Conservation (phyloP, 2,797 vertebrate genomes). For the Scomberomorus guttatus region DNA sequence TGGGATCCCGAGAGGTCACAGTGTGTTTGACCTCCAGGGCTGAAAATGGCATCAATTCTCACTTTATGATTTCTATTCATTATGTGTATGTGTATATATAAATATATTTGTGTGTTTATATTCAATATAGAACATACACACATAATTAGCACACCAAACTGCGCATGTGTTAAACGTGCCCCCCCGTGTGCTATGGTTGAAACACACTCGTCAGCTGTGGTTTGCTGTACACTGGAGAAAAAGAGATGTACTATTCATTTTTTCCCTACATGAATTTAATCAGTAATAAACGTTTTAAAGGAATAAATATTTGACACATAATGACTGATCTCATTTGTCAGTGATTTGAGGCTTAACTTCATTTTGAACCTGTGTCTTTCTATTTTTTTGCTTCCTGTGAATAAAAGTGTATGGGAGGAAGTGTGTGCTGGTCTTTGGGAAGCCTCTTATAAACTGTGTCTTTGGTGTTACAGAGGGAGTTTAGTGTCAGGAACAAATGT, state of each 20-base stretch:
- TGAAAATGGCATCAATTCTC: constrained; percentile 64
- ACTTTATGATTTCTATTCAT: constrained; percentile 74
- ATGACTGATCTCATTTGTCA: constrained; percentile 68
- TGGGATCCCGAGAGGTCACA: constrained; percentile 44
- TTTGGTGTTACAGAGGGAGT: not conserved
- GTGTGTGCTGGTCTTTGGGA: constrained; percentile 40
- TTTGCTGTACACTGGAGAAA: constrained; percentile 89
- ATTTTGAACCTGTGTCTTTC: constrained; percentile 55
- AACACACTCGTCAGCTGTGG: constrained; percentile 84
- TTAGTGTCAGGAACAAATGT: not conserved
- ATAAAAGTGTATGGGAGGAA: constrained; percentile 63
- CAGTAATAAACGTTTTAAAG: constrained; percentile 88
- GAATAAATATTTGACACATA: constrained; percentile 85
- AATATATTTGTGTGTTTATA: constrained; percentile 86
- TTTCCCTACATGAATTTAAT: constrained; percentile 85
- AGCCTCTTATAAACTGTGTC: not conserved
- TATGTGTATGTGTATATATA: constrained; percentile 82
- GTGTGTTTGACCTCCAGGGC: constrained; percentile 33
- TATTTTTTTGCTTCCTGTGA: constrained; percentile 60
- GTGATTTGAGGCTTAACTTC: constrained; percentile 54
- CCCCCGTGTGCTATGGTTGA: constrained; percentile 72
- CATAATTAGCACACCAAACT: constrained; percentile 70
- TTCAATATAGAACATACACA: constrained; percentile 83
- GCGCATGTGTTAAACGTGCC: constrained; percentile 69
- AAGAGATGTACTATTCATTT: constrained; percentile 84